Evolutionary conservation across 2,888 invertebrate genomes (phyloP).

Genomic region (Lathronympha strigana): DNA sequence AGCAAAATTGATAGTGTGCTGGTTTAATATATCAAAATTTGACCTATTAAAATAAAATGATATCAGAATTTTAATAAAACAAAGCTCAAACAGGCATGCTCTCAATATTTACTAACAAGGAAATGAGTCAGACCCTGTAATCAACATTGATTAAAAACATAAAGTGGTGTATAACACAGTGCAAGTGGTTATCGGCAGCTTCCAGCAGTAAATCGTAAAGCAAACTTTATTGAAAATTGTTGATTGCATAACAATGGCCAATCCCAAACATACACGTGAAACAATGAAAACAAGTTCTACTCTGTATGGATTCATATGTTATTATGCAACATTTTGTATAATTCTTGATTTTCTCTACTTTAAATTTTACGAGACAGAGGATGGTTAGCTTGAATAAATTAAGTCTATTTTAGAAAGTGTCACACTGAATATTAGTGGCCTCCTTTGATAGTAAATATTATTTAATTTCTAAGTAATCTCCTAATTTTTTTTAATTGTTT

Average conservation of each 20-base stretch:
- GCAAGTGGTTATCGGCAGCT: constrained; percentile 64
- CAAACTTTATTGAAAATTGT: constrained; percentile 79
- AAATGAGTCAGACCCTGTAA: constrained; percentile 67
- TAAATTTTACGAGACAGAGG: constrained; percentile 36
- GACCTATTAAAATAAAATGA: constrained; percentile 14
- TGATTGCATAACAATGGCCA: constrained; percentile 79
- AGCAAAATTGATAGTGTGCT: too few relatives aligned
- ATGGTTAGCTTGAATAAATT: constrained; percentile 34
- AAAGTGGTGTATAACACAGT: constrained; percentile 53
- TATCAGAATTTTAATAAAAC: constrained; percentile 4
- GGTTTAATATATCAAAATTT: not conserved
- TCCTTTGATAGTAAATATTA: not conserved
- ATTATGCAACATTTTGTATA: constrained; percentile 53
- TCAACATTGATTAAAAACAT: constrained; percentile 68
- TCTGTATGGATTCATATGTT: constrained; percentile 52
- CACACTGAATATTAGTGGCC: constrained; percentile 16
- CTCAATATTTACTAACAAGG: constrained; percentile 48
- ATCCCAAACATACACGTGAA: constrained; percentile 65
- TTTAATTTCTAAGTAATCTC: not conserved
- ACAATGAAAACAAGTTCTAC: constrained; percentile 69
- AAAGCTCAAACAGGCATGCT: constrained; percentile 10
- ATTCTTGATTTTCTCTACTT: constrained; percentile 53
- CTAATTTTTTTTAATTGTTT: not conserved
- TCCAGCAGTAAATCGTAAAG: constrained; percentile 69
- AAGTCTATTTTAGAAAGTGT: constrained; percentile 40